Percentiles rank a stretch among this genome's conserved stretches.
Conservation (phyloP, 1,140 invertebrate species). For the Gonatopus flavifemur region DNA sequence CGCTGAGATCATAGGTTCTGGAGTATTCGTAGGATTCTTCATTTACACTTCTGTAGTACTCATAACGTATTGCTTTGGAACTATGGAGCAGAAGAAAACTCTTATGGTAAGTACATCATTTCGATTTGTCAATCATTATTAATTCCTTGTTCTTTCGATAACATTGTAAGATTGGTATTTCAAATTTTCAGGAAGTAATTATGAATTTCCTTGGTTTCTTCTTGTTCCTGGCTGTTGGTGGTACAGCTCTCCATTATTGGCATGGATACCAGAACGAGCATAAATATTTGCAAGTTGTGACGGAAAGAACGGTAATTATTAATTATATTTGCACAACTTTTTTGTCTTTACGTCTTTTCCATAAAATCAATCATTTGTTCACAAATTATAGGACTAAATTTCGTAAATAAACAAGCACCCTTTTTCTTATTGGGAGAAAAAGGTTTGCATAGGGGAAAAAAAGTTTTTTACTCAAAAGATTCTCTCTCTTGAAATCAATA, state of each 20-base stretch:
- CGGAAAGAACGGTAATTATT: conserved; percentile 71
- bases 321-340: too few species aligned
- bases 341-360: too few species aligned
- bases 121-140: conserved; percentile 9
- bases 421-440: too few species aligned
- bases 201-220: conserved; percentile 85
- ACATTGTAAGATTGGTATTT: conserved; percentile 7
- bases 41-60: conserved; percentile 75
- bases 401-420: too few species aligned
- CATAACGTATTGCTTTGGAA: conserved; percentile 73
- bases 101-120: conserved; percentile 53
- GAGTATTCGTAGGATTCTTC: conserved; percentile 81
- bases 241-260: conserved; percentile 84
- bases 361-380: too few species aligned
- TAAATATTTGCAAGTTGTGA: conserved; percentile 67
- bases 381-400: too few species aligned
- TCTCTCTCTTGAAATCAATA: too few species aligned
- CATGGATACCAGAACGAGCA: conserved; percentile 76
- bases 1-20: conserved; percentile 81
- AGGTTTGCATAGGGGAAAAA: too few species aligned
- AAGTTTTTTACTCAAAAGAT: too few species aligned
- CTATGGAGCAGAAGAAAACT: conserved; percentile 71
- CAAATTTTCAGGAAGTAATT: conserved; percentile 72
- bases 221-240: conserved; percentile 80
- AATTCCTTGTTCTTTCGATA: conserved; percentile 25